These are phyloP conservation scores for Eonycteris spelaea DNA, from an alignment of 2,113 vertebrate genomes.

Conservation along the genomic window DNA sequence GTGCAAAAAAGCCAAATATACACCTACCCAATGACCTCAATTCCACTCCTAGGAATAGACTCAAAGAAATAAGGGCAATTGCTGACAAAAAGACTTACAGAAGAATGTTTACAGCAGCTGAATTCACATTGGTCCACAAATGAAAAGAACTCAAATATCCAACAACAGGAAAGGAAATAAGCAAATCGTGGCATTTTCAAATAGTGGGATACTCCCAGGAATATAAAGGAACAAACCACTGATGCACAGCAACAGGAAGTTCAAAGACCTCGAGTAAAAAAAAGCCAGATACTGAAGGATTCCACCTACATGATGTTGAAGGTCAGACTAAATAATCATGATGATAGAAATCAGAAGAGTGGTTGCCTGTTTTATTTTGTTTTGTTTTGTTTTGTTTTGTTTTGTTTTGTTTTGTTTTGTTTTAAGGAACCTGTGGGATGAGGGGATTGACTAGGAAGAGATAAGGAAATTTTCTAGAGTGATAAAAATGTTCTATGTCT, in stretches of 20 bases:
- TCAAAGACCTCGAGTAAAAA: neutral
- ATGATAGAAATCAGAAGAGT: neutral
- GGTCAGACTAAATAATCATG: neutral
- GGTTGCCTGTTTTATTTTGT: neutral
- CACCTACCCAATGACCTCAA: neutral
- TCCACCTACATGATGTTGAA: neutral
- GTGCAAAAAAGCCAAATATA: neutral
- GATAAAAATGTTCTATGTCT: neutral
- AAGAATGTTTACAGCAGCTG: neutral
- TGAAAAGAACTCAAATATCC: neutral
- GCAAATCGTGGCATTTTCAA: neutral
- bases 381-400: no score
- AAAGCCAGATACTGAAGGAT: neutral
- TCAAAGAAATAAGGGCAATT: neutral
- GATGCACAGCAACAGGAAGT: neutral
- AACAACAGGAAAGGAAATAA: neutral
- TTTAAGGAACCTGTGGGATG: neutral
- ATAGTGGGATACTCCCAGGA: neutral
- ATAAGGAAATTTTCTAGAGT: neutral
- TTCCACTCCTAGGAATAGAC: neutral
- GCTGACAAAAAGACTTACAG: neutral
- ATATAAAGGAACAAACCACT: neutral
- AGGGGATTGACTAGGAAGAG: neutral
- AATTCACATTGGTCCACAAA: neutral
- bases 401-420: no score